These are phyloP conservation scores for Sturnira hondurensis DNA, from an alignment of 2,113 vertebrate genomes.

Conservation along the genomic window DNA sequence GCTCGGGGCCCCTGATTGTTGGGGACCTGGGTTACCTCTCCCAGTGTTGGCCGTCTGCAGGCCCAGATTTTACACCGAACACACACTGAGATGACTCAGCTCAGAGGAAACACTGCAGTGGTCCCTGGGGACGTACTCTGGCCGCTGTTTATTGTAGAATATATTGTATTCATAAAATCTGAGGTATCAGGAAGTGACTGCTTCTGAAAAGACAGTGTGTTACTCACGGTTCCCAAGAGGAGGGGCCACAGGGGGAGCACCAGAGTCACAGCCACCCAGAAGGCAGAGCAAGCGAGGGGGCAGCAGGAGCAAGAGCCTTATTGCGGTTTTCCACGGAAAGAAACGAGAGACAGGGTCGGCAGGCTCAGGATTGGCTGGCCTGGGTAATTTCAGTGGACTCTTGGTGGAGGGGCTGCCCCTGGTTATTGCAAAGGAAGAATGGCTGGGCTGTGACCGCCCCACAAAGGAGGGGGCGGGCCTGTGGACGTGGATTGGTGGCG, in stretches of 20 bases:
- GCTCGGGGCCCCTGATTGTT: no score
- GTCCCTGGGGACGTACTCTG: not conserved
- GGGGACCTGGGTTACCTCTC: not conserved
- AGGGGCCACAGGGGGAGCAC: not conserved
- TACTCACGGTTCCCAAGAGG: not conserved
- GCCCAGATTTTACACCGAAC: not conserved
- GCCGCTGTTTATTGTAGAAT: not conserved
- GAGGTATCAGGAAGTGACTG: not conserved
- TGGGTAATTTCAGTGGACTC: not conserved
- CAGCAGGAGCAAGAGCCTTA: rapidly evolving
- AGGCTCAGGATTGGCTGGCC: not conserved
- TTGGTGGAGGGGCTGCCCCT: not conserved
- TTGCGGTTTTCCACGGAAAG: not conserved
- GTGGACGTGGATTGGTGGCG: not conserved
- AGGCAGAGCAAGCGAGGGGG: not conserved
- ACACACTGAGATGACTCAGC: not conserved
- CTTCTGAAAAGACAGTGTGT: not conserved
- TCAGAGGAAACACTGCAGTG: not conserved
- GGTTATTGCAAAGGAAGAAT: rapidly evolving
- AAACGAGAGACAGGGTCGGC: not conserved
- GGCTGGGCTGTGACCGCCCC: not conserved
- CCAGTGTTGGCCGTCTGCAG: not conserved
- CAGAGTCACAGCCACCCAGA: not conserved
- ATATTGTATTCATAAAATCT: not conserved
- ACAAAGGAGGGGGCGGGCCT: not conserved